Evolutionary conservation across 1,140 invertebrate species (phyloP).

Genomic region (Euwallacea similis): DNA sequence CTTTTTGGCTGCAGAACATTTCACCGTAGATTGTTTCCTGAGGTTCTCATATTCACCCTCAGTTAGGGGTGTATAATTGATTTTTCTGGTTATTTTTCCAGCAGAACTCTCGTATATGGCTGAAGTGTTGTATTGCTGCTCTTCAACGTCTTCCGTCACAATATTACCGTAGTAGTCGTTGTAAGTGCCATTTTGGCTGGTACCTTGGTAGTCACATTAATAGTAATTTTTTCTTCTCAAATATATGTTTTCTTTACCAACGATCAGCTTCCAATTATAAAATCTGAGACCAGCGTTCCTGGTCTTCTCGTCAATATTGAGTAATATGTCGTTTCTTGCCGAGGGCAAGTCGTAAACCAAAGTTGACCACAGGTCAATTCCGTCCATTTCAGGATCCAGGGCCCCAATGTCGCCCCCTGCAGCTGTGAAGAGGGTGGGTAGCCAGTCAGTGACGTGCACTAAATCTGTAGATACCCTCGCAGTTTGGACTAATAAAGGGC

Average conservation of each 20-base stretch:
- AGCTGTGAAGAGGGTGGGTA: conserved; percentile 62
- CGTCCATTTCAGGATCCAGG: conserved; percentile 54
- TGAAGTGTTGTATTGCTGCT: conserved; percentile 46
- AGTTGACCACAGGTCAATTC: conserved; percentile 57
- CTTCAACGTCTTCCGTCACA: conserved; percentile 46
- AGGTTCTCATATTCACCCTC: conserved; percentile 47
- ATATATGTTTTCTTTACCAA: conserved; percentile 49
- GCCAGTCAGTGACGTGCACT: conserved; percentile 74
- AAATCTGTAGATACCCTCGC: conserved; percentile 61
- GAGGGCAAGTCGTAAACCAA: conserved; percentile 55
- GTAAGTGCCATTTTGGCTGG: conserved; percentile 48
- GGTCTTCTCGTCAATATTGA: conserved; percentile 57
- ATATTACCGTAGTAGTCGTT: conserved; percentile 50
- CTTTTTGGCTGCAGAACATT: conserved; percentile 49
- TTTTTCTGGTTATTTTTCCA: conserved; percentile 44
- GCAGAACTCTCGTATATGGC: conserved; percentile 47
- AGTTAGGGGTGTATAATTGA: conserved; percentile 44
- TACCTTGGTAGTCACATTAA: conserved; percentile 51
- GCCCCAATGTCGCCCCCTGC: conserved; percentile 56
- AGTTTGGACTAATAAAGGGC: conserved; percentile 56
- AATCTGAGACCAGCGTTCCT: conserved; percentile 53
- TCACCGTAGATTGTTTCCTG: conserved; percentile 50
- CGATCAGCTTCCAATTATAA: conserved; percentile 57
- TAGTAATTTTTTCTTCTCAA: conserved; percentile 2
- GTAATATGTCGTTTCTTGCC: conserved; percentile 52